Evolutionary conservation across 2,888 invertebrate species (phyloP), one percentile per base, ranked within the genome.

Genomic region (Hydropsyche betteni): DNA sequence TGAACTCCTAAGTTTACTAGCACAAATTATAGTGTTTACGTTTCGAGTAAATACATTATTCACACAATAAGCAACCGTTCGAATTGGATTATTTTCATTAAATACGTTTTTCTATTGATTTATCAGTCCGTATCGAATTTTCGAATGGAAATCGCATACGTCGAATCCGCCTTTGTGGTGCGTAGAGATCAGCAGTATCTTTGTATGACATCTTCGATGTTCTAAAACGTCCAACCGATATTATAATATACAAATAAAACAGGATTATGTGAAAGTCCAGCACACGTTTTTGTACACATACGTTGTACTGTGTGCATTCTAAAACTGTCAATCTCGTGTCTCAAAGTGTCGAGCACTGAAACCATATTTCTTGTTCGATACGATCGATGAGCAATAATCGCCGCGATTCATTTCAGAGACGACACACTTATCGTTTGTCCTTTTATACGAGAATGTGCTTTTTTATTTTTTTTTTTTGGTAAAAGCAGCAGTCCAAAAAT

Each of bases 271-370:
- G 64, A 64, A 64, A 64, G 36, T 64, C 34, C 34, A 3, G 24
- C 64, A 33, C 61, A 10, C 44, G 44, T 44, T 44, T 44, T 44
- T 44, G 44, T 44, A 10, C 44, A 44, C 44, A 44, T 4, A 44
- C 44, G 33, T 8, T 64, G 36, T 64, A 36, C 44, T 64, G 36
- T 36, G 64, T 58, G 64, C 64, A 64, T 64, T 64, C 64, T 64
- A 64, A 64, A 64, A 64, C 64, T 64, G 64, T 64, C 64, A 64
- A 64, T 64, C 64, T 34, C n/a, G 36, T 10, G 58, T 58, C 58
- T 58, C 58, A 58, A 24, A 58, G 58, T 58, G 58, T 14, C 58
- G 24, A 24, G 16, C 58, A 58, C 16, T 16, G 58, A 58, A 58
- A 58, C 58, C 58, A 58, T 58, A 58, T 16, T 58, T 58, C 58